These are phyloP conservation scores for Trogon melanurus DNA, from an alignment of 2,113 vertebrate species.

Conservation along the genomic window DNA sequence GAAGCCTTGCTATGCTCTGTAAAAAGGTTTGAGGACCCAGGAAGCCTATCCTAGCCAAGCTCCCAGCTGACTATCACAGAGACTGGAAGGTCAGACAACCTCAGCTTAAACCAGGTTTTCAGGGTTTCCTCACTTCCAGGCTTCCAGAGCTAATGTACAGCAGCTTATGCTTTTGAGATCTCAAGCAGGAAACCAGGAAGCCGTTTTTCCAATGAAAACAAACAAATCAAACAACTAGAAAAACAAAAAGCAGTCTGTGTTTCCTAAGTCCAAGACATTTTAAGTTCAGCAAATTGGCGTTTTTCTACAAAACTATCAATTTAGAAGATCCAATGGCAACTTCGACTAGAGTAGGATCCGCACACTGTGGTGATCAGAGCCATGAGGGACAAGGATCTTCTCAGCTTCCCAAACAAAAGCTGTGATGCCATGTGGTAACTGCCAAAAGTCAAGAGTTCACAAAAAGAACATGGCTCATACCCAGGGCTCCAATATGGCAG, in stretches of 20 bases:
- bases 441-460: not conserved
- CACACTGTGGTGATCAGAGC: not conserved
- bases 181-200: not conserved
- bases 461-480: not conserved
- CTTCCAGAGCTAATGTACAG: not conserved
- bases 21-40: not conserved
- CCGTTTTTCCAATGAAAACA: not conserved
- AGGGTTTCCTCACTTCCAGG: not conserved
- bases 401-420: not conserved
- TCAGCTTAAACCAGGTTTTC: not conserved
- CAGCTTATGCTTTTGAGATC: not conserved
- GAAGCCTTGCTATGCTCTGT: not conserved
- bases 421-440: not conserved
- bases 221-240: not conserved
- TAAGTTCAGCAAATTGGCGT: not conserved
- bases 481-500: not conserved
- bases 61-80: not conserved
- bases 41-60: not conserved
- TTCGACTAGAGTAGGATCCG: not conserved
- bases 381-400: not conserved
- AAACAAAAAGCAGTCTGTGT: not conserved
- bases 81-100: not conserved
- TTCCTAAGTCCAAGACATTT: not conserved
- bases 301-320: not conserved
- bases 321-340: not conserved